A percentile compares a stretch with the other conserved stretches of the same genome.
These are phyloP conservation scores for Microctonus hyperodae DNA, from an alignment of 2,888 invertebrate genomes.

Conservation along the genomic window DNA sequence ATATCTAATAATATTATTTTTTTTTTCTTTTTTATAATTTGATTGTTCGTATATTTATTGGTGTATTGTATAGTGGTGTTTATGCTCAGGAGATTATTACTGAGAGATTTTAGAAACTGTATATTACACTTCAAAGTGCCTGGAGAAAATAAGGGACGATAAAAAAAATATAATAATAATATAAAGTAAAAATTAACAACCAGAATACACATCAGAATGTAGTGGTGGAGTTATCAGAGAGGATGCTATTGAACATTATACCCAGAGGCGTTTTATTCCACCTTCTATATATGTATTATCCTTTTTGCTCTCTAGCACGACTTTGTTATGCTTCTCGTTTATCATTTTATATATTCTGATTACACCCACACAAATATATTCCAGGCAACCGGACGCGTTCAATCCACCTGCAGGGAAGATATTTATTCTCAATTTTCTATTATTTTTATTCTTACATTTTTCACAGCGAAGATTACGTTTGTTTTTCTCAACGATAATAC, in stretches of 20 bases:
- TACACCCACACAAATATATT: conserved; percentile 29
- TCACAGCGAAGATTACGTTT: conserved; percentile 11
- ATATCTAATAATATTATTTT: no score
- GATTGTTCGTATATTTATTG: no score
- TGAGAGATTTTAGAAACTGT: conserved; percentile 26
- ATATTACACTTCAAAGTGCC: conserved; percentile 13
- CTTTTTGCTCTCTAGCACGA: conserved; percentile 10
- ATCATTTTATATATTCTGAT: conserved; percentile 33
- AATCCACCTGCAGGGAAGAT: conserved; percentile 32
- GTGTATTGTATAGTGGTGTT: no score
- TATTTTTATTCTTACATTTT: not conserved
- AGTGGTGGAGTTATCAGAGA: conserved; percentile 22
- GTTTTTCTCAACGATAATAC: conserved; percentile 5
- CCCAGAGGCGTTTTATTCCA: conserved; percentile 20
- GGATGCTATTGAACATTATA: conserved; percentile 16
- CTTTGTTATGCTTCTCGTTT: conserved; percentile 34
- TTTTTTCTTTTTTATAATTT: no score
- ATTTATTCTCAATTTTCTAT: conserved; percentile 3
- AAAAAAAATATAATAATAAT: not conserved
- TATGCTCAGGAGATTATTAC: conserved; percentile 24
- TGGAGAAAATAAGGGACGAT: conserved; percentile 8
- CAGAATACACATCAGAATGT: conserved; percentile 3
- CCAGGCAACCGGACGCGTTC: conserved; percentile 11
- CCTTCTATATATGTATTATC: conserved; percentile 13
- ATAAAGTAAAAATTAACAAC: conserved; percentile 7